Conservation (phyloP, 2,797 vertebrate genomes). For the Heterohyrax brucei region DNA sequence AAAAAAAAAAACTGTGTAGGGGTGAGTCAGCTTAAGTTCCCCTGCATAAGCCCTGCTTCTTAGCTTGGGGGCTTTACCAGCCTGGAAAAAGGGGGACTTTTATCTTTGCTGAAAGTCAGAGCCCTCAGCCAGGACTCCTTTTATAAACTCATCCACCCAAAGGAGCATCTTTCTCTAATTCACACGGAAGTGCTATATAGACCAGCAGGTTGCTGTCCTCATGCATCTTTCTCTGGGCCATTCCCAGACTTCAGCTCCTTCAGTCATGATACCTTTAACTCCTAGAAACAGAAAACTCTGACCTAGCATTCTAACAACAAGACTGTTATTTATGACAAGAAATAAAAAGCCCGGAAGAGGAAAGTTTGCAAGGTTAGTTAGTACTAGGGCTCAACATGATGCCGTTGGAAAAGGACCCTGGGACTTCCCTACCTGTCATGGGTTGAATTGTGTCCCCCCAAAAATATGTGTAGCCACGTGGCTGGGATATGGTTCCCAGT, state of each 20-base stretch:
- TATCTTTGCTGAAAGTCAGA: not conserved
- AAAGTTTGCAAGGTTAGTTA: slow-evolving; percentile 38
- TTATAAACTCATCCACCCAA: not conserved
- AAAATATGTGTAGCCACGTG: no score
- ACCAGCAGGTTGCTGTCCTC: not conserved
- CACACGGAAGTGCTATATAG: not conserved
- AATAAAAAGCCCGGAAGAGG: not conserved
- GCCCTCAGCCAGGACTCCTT: no score
- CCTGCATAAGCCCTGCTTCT: not conserved
- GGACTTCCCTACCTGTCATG: not conserved
- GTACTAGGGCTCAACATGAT: not conserved
- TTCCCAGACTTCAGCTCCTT: not conserved
- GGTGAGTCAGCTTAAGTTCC: not conserved
- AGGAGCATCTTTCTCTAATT: not conserved
- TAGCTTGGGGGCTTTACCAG: not conserved
- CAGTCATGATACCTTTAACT: not conserved
- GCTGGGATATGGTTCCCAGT: no score
- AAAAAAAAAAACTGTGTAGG: no score
- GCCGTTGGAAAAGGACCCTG: not conserved
- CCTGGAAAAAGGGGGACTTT: not conserved
- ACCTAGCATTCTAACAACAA: not conserved
- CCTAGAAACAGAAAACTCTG: not conserved
- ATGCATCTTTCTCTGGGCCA: not conserved
- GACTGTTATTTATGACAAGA: not conserved
- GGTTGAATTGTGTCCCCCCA: no score